A percentile compares a stretch with the other conserved stretches of the same genome.
phyloP scores from a whole-genome alignment of 1,140 invertebrate species.

The Trachelipus rathkii region DNA sequence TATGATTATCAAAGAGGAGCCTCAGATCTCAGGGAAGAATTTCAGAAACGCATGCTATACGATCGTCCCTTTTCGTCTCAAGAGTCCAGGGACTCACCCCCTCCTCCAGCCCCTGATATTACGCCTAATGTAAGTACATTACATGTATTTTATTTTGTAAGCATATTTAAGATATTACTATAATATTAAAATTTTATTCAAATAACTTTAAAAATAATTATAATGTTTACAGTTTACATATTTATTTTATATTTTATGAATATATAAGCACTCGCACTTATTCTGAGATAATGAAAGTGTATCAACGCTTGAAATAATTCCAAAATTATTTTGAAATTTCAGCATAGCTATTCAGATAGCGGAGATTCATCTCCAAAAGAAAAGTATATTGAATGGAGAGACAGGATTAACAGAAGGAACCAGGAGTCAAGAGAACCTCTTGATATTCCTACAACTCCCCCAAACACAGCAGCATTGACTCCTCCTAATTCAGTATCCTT shows the following conservation, averaged over 20 bases:
- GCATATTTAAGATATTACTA: too few species aligned
- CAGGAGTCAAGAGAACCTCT: neutral
- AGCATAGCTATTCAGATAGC: neutral
- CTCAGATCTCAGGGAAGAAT: neutral
- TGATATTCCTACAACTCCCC: slow-evolving; percentile 32
- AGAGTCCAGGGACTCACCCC: neutral
- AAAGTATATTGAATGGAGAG: neutral
- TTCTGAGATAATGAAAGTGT: too few species aligned
- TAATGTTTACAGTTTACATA: neutral
- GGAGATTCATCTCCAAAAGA: neutral
- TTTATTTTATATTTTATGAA: neutral
- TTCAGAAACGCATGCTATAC: neutral
- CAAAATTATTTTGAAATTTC: neutral
- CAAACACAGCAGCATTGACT: slow-evolving; percentile 30
- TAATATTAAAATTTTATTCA: neutral
- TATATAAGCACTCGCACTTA: too few species aligned
- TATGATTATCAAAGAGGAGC: neutral
- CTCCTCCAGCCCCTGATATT: neutral
- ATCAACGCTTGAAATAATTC: too few species aligned
- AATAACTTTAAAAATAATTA: neutral
- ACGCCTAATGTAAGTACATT: neutral
- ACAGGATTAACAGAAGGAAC: neutral
- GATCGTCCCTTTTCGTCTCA: neutral
- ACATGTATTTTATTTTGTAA: neutral
- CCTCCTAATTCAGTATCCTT: slow-evolving; percentile 20